A percentile compares a stretch with the other conserved stretches of the same genome.
phyloP scores from a whole-genome alignment of 2,113 vertebrate genomes.

The Notiomystis cincta region DNA sequence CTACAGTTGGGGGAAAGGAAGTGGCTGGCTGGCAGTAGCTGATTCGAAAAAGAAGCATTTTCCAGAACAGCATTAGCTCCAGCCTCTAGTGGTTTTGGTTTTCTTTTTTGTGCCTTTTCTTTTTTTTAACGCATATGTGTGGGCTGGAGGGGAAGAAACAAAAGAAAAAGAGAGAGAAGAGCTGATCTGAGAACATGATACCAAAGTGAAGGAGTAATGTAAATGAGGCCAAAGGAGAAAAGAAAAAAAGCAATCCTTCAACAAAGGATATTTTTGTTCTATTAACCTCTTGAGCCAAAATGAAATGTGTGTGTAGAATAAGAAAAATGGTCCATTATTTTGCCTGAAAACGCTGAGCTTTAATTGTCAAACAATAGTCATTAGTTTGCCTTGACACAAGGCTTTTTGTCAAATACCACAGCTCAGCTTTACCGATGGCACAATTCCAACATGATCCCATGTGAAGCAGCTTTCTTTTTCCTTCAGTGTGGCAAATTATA shows the following conservation, averaged over 20 bases:
- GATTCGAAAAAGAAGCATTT: not conserved
- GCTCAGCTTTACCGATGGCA: not conserved
- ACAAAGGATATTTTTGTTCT: not conserved
- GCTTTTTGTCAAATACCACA: slow-evolving; percentile 21
- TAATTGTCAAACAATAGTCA: slow-evolving; percentile 42
- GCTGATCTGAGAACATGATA: not conserved
- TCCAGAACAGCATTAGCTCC: not conserved
- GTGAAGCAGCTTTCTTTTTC: not conserved
- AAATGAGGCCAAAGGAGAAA: not conserved
- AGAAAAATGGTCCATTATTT: not conserved
- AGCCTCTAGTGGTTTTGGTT: not conserved
- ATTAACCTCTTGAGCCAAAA: not conserved
- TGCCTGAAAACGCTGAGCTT: slow-evolving; percentile 8
- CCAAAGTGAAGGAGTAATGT: not conserved
- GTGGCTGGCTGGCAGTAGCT: not conserved
- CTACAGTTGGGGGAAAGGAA: not conserved
- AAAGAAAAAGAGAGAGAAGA: not conserved
- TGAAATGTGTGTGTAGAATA: not conserved
- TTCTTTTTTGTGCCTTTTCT: not conserved
- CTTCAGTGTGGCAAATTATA: not conserved
- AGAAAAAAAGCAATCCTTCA: not conserved
- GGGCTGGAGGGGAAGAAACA: not conserved
- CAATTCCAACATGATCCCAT: not conserved
- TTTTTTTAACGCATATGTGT: not conserved
- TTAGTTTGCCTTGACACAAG: slow-evolving; percentile 10